These are phyloP conservation scores for Marisa cornuarietis DNA, from an alignment of 1,140 invertebrate genomes.

Conservation along the genomic window DNA sequence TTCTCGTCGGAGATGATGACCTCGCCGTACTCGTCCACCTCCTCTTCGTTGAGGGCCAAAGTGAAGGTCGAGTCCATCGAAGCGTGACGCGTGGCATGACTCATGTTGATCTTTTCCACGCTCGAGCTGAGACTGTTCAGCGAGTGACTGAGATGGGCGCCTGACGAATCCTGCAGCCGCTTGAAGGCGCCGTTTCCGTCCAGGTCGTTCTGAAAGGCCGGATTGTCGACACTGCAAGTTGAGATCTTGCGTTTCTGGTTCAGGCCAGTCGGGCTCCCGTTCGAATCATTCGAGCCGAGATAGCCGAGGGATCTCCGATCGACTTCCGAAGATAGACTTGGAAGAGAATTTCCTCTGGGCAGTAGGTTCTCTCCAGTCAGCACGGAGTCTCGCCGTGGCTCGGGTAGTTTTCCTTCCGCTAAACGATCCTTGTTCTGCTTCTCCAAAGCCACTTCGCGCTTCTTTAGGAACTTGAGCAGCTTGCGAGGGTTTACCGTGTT, in stretches of 20 bases:
- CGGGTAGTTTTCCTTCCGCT: conserved; percentile 23
- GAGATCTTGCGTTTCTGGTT: conserved; percentile 28
- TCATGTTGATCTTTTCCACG: background rate
- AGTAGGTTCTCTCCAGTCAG: conserved; percentile 28
- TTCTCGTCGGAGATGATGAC: conserved; percentile 52
- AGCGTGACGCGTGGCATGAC: conserved; percentile 2
- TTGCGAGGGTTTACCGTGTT: conserved; percentile 55
- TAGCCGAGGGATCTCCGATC: too few species aligned
- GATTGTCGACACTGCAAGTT: conserved; percentile 36
- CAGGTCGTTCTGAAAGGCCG: conserved; percentile 38
- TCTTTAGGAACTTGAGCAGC: conserved; percentile 55
- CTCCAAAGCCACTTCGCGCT: conserved; percentile 42
- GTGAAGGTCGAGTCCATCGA: conserved; percentile 29
- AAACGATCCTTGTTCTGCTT: conserved; percentile 28
- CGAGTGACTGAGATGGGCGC: background rate
- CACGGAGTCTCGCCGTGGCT: conserved; percentile 25
- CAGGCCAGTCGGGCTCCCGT: background rate
- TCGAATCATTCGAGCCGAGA: background rate
- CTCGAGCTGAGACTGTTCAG: conserved; percentile 7
- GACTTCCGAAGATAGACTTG: background rate
- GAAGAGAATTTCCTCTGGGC: background rate
- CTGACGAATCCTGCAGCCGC: background rate
- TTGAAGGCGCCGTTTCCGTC: conserved; percentile 8
- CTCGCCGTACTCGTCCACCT: conserved; percentile 55
- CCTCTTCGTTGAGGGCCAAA: conserved; percentile 45